Percentiles rank a stretch among this genome's conserved stretches.
Conservation (phyloP, 2,888 invertebrate genomes). For the Parnassius apollo region DNA sequence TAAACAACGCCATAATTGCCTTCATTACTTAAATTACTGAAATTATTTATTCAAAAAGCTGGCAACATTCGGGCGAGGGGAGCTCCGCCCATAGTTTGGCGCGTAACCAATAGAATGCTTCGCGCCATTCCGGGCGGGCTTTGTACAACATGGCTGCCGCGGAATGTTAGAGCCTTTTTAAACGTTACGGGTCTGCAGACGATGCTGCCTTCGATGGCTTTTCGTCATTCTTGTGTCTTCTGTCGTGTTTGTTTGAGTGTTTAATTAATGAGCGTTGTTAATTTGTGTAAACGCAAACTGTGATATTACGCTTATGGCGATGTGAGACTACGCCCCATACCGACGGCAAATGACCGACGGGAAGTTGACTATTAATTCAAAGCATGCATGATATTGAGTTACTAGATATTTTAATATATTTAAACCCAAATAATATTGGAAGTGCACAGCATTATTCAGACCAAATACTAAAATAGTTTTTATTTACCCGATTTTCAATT, state of each 20-base stretch:
- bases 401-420: too few species aligned
- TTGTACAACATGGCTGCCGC: slow-evolving; percentile 72
- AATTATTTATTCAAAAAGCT: slow-evolving; percentile 82
- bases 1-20: slow-evolving; percentile 82
- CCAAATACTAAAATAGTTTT: too few species aligned
- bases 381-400: slow-evolving; percentile 4
- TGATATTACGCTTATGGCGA: slow-evolving; percentile 13
- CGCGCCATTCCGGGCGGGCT: slow-evolving; percentile 57
- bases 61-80: slow-evolving; percentile 73
- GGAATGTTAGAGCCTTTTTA: slow-evolving; percentile 38
- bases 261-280: slow-evolving; percentile 55
- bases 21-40: slow-evolving; percentile 82
- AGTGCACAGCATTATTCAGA: too few species aligned
- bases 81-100: slow-evolving; percentile 51
- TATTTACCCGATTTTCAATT: too few species aligned
- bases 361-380: slow-evolving; percentile 21
- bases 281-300: slow-evolving; percentile 25
- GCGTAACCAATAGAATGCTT: slow-evolving; percentile 55
- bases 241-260: slow-evolving; percentile 49
- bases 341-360: slow-evolving; percentile 52
- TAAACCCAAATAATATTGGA: too few species aligned
- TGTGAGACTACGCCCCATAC: slow-evolving; percentile 38
- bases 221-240: slow-evolving; percentile 48
- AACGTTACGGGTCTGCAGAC: slow-evolving; percentile 34
- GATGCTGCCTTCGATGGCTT: slow-evolving; percentile 31